Evolutionary conservation across 37 sponge, comb jelly and placozoan genomes (phyloP).

Genomic region (Beroe ovata): DNA sequence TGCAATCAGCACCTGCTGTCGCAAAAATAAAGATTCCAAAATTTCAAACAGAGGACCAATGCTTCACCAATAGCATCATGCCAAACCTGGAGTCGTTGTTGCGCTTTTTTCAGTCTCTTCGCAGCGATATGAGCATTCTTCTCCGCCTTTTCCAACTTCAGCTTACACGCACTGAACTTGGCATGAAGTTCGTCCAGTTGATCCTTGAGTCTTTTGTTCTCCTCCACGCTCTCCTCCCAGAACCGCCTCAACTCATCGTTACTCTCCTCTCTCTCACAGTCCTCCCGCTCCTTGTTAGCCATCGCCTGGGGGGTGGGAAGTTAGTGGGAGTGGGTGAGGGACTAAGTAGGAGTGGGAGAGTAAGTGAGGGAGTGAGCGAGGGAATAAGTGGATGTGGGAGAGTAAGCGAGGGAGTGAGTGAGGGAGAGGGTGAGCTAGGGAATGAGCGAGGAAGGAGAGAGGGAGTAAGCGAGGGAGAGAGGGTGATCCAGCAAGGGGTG

Average conservation of each 20-base stretch:
- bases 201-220: neutral
- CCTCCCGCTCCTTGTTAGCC: neutral
- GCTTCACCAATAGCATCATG: too few relatives aligned
- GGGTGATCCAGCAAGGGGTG: neutral
- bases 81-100: slow-evolving; percentile 10
- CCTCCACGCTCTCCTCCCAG: neutral
- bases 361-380: too few relatives aligned
- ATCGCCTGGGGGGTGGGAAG: too few relatives aligned
- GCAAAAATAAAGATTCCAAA: too few relatives aligned
- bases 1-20: too few relatives aligned
- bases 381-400: too few relatives aligned
- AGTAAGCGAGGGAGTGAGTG: too few relatives aligned
- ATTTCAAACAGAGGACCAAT: too few relatives aligned
- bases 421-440: neutral
- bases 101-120: slow-evolving; percentile 7
- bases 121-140: neutral
- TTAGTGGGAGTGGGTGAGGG: neutral
- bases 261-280: neutral
- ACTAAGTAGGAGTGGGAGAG: neutral
- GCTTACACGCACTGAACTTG: slow-evolving; percentile 10
- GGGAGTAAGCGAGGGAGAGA: neutral
- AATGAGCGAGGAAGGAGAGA: too few relatives aligned
- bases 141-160: neutral
- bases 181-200: slow-evolving; percentile 26
- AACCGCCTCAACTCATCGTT: neutral